Conservation (phyloP, 2,888 invertebrate genomes). For the Andricus quercusramuli region DNA sequence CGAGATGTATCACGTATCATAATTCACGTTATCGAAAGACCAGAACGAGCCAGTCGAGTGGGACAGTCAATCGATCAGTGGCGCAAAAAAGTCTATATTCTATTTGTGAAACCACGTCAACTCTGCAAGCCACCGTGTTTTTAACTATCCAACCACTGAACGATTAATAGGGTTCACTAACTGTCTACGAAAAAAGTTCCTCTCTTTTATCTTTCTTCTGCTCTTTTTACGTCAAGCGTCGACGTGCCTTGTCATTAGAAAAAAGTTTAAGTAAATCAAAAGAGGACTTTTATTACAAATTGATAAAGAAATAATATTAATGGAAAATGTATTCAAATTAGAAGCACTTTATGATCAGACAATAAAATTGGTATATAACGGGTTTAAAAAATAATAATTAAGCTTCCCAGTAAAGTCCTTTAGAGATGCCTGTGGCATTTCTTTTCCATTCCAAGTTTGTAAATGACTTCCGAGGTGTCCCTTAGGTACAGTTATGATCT, state of each 20-base stretch:
- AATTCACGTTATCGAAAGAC: constrained; percentile 30
- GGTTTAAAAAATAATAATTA: not conserved
- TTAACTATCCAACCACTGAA: constrained; percentile 4
- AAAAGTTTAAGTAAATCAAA: constrained; percentile 1
- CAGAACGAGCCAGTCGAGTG: constrained; percentile 16
- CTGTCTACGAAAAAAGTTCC: constrained; percentile 19
- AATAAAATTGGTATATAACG: not conserved
- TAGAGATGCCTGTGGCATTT: not conserved
- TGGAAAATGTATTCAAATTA: not conserved
- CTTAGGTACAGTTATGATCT: constrained; percentile 24
- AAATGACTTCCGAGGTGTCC: not conserved
- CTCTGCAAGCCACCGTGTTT: constrained; percentile 16
- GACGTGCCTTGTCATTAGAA: not conserved
- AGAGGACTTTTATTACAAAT: not conserved
- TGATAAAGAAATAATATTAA: not conserved
- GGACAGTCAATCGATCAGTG: constrained; percentile 32
- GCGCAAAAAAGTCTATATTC: constrained; percentile 31
- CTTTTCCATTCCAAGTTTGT: constrained; percentile 8
- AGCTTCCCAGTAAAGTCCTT: not conserved
- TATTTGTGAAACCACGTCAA: constrained; percentile 6
- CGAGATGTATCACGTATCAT: constrained; percentile 13
- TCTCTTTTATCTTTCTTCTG: constrained; percentile 13
- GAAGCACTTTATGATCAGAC: not conserved
- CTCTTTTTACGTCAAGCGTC: not conserved
- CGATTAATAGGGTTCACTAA: constrained; percentile 33